Conservation (phyloP, 2,113 vertebrate species). For the Otolemur garnettii region DNA sequence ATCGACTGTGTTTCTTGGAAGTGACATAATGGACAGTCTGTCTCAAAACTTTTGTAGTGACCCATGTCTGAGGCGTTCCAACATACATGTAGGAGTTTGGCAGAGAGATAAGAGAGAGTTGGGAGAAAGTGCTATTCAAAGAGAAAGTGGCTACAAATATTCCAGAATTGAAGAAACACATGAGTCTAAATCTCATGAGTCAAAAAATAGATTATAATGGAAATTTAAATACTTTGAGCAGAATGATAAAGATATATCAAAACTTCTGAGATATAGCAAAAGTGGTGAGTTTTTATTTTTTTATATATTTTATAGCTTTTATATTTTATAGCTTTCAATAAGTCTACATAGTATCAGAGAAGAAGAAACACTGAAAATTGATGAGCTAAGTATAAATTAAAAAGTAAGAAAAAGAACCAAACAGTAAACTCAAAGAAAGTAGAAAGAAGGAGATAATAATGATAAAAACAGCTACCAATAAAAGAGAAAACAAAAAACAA, state of each 20-base stretch:
- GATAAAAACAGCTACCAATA: background rate
- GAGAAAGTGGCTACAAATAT: background rate
- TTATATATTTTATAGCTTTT: background rate
- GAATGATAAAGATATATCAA: slow-evolving; percentile 2
- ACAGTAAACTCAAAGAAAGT: background rate
- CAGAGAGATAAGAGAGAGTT: background rate
- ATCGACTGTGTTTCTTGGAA: too few relatives aligned
- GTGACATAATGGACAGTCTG: too few relatives aligned
- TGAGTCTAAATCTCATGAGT: slow-evolving; percentile 1
- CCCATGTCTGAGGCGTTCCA: too few relatives aligned
- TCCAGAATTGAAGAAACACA: background rate
- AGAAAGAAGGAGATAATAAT: background rate
- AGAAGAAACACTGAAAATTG: background rate
- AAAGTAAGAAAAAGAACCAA: slow-evolving; percentile 22
- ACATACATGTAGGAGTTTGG: background rate
- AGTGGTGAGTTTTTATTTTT: too few relatives aligned
- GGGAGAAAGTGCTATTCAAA: background rate
- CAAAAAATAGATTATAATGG: background rate
- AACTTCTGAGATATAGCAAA: background rate
- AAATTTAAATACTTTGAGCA: slow-evolving; percentile 50
- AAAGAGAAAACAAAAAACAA: background rate
- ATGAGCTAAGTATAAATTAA: background rate
- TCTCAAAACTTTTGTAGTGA: too few relatives aligned
- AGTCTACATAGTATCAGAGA: background rate
- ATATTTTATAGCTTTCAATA: background rate